Conservation (phyloP, 1,140 invertebrate genomes). For the Caerostris extrusa region DNA sequence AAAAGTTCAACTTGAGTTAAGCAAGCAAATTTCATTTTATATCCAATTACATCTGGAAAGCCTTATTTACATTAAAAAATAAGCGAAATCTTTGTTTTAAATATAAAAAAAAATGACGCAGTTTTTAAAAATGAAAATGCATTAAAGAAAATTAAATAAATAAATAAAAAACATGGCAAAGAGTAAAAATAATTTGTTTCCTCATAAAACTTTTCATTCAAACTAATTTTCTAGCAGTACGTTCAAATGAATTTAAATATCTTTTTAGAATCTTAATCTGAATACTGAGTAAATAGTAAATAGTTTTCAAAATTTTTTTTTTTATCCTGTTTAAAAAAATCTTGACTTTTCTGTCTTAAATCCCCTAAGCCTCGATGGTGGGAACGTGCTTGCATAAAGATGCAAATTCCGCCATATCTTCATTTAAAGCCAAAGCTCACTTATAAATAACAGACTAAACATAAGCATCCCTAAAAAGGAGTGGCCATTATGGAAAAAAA, state of each 20-base stretch:
- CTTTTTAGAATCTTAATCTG: not conserved
- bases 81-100: no score
- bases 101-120: no score
- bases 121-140: no score
- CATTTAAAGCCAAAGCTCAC: constrained; percentile 15
- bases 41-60: no score
- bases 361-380: not conserved
- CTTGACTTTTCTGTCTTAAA: not conserved
- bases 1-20: no score
- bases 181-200: no score
- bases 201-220: not conserved
- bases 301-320: not conserved
- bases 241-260: not conserved
- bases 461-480: not conserved
- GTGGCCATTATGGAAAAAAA: not conserved
- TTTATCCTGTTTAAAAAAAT: not conserved
- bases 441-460: constrained; percentile 36
- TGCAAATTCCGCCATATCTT: constrained; percentile 33
- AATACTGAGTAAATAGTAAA: not conserved
- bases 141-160: no score
- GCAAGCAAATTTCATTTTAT: no score
- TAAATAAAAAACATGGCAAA: no score
- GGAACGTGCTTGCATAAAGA: constrained; percentile 13
- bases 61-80: no score
- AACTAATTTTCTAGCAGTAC: not conserved